phyloP scores from a whole-genome alignment of 2,113 vertebrate genomes.

The Petroica traversi region DNA sequence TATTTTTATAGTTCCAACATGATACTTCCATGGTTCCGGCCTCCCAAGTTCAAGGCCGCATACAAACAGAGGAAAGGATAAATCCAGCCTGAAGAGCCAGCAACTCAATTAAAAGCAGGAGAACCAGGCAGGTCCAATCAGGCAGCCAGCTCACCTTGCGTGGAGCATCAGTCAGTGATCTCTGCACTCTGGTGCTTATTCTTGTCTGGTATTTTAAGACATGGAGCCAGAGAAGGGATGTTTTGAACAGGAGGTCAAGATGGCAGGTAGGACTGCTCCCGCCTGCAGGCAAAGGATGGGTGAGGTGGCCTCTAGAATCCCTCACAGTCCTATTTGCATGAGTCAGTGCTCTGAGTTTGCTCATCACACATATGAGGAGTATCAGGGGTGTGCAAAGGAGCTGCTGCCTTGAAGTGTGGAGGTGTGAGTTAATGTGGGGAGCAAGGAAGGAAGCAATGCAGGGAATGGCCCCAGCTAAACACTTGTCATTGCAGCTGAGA shows the following conservation, averaged over 20 bases:
- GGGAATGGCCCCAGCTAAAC: background rate
- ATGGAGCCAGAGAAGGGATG: background rate
- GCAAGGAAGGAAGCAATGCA: background rate
- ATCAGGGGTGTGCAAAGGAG: background rate
- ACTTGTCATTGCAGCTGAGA: background rate
- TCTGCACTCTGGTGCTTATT: background rate
- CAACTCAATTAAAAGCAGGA: background rate
- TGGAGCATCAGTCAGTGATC: background rate
- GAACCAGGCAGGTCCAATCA: background rate
- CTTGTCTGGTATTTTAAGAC: background rate
- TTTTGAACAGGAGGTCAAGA: background rate
- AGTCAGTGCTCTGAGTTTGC: background rate
- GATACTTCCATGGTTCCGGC: background rate
- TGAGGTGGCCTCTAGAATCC: background rate
- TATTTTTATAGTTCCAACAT: constrained; percentile 32
- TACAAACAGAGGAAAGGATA: background rate
- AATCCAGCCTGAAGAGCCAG: background rate
- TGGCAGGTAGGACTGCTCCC: background rate
- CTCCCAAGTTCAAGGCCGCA: background rate
- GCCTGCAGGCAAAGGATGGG: background rate
- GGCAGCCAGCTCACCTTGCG: background rate
- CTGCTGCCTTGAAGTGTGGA: background rate
- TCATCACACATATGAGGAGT: accelerated
- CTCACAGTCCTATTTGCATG: accelerated
- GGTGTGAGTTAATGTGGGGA: background rate